Conservation (phyloP, 1,140 invertebrate genomes). For the Brachionus sp. region DNA sequence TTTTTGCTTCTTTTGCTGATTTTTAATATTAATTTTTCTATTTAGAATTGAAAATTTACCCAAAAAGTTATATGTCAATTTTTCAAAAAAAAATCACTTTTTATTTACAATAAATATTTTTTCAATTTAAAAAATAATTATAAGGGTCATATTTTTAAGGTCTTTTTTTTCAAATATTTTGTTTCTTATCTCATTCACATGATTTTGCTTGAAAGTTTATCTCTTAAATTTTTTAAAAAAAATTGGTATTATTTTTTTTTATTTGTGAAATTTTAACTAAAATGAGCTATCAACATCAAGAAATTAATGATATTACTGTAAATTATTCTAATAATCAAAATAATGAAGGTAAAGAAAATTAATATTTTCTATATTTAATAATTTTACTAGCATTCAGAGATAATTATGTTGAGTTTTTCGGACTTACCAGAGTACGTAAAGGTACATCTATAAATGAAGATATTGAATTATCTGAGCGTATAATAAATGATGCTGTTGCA, state of each 20-base stretch:
- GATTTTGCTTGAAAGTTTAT: not conserved
- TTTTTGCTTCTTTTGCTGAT: too few species aligned
- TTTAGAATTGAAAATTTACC: too few species aligned
- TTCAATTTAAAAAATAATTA: too few species aligned
- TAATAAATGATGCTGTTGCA: slow-evolving; percentile 13
- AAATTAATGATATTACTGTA: not conserved
- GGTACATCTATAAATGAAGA: slow-evolving; percentile 25
- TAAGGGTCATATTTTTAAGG: not conserved
- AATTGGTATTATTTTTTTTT: not conserved
- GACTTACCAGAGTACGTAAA: not conserved
- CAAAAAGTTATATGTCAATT: too few species aligned
- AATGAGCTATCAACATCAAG: not conserved
- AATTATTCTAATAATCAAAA: not conserved
- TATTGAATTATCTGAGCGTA: not conserved
- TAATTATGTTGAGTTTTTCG: slow-evolving; percentile 31
- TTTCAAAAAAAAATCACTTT: too few species aligned
- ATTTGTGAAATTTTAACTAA: not conserved
- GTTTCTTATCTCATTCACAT: not conserved
- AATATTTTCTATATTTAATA: not conserved
- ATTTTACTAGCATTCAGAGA: not conserved
- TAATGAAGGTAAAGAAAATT: not conserved
- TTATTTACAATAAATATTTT: too few species aligned
- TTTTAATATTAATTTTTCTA: too few species aligned
- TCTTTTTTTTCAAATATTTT: not conserved
- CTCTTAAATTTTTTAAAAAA: not conserved